Base-by-base conservation (phyloP, 2,888 invertebrate species). In the Corythucha ciliata region DNA sequence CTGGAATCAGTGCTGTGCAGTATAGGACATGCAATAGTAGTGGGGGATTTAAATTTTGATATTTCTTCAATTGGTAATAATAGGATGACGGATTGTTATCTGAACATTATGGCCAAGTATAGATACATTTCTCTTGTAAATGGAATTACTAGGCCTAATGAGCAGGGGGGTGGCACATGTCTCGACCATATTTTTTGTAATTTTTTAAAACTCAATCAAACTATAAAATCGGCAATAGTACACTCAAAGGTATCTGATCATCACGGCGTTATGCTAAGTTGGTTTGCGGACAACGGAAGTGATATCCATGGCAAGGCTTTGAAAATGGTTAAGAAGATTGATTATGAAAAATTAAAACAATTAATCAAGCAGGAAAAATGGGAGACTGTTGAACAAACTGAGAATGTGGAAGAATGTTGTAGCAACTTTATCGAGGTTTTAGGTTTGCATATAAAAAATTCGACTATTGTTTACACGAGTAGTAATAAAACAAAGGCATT, bases 1-100 rank as follows among this genome's bases (percentile, higher is more conserved):
- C 12, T 36, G 3, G 37, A 36, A 36, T 21, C 22, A 8, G 37
- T 36, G 20, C 20, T 36, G 20, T 21, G 22, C 8, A 36, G 3
- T 5, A 14, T 36, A 22, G 37, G 16, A 21, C 37, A 8, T 21
- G 37, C 20, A 8, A 21, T 36, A 21, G 37, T 36, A 5, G 3
- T 36, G 20, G 37, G 37, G 12, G 37, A 36, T 36, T 10, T 36
- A 8, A 36, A 7, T 22, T 14, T 36, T 36, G 37, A 36, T 36
- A 36, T 6, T 21, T 21, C 22, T 10, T 20, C 20, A 21, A 22
- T 21, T 14, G 22, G 12, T 22, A 10, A 6, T 36, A 22, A 14
- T 36, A 8, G 20, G 12, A 8, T 5, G 7, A 36, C 8, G 12
- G 16, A 36, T 21, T 7, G 20, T 5, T 36, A 36, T 12, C 22